phyloP scores from a whole-genome alignment of 2,113 vertebrate genomes.

The Peromyscus polionotus region DNA sequence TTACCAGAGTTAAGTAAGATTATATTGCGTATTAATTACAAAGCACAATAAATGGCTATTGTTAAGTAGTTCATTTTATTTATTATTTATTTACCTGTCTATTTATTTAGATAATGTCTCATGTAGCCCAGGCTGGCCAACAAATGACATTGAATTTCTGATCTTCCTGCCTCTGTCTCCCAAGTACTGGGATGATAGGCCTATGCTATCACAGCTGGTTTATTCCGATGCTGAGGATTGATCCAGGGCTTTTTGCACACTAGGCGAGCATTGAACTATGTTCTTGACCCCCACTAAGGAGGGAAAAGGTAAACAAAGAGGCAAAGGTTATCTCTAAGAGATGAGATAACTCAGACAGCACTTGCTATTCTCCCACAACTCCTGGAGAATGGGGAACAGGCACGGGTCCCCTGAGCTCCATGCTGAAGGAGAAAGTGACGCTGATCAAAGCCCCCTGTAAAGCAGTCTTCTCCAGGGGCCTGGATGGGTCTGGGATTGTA shows the following conservation, averaged over 20 bases:
- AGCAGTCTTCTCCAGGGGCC: not conserved
- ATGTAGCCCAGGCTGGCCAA: not conserved
- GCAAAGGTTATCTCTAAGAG: not conserved
- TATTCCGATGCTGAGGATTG: not conserved
- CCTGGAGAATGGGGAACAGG: too few relatives aligned
- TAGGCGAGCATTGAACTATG: not conserved
- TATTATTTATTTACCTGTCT: not conserved
- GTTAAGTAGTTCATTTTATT: not conserved
- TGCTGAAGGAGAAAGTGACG: not conserved
- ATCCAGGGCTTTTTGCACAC: not conserved
- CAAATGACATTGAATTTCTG: not conserved
- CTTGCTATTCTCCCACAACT: not conserved
- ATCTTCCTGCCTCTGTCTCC: not conserved
- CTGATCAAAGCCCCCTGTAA: not conserved
- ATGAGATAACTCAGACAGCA: not conserved
- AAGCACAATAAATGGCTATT: not conserved
- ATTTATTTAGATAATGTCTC: not conserved
- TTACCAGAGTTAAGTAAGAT: not conserved
- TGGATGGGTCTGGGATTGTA: not conserved
- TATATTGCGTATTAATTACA: not conserved
- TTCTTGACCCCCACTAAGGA: not conserved
- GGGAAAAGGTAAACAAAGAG: not conserved
- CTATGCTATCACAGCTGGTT: not conserved
- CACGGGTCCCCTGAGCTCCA: not conserved
- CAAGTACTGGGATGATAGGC: not conserved